Conservation (phyloP, 2,888 invertebrate genomes). For the Athetis lepigone region DNA sequence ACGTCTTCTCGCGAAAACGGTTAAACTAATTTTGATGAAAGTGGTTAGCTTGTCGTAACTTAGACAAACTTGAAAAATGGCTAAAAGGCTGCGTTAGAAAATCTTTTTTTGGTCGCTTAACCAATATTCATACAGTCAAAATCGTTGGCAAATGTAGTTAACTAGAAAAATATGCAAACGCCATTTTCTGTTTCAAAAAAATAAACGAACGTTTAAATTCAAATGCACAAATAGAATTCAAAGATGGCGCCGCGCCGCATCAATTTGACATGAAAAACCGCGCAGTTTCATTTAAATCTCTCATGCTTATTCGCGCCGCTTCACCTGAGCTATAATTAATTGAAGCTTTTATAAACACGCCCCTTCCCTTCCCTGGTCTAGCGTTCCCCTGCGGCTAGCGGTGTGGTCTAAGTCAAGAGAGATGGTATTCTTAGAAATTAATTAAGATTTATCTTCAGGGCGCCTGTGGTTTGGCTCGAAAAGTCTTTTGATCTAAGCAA, state of each 20-base stretch:
- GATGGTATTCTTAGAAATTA: slow-evolving; percentile 5
- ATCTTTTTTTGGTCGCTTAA: too few relatives aligned
- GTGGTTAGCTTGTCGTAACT: too few relatives aligned
- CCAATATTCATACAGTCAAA: too few relatives aligned
- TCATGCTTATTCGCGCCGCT: slow-evolving; percentile 56
- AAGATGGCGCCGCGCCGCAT: slow-evolving; percentile 17
- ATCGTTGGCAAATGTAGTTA: too few relatives aligned
- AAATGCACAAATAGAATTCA: slow-evolving; percentile 29
- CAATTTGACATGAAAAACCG: slow-evolving; percentile 44
- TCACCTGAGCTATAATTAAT: slow-evolving; percentile 76
- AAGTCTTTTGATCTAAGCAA: not conserved
- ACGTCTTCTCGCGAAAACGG: not conserved
- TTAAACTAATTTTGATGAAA: too few relatives aligned
- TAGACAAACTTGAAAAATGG: too few relatives aligned
- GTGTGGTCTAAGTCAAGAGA: slow-evolving; percentile 36
- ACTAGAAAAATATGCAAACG: not conserved
- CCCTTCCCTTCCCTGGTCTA: slow-evolving; percentile 46
- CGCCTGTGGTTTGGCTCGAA: not conserved
- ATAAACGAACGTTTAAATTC: not conserved
- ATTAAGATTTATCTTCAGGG: not conserved
- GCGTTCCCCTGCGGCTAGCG: slow-evolving; percentile 55
- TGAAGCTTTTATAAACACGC: slow-evolving; percentile 72
- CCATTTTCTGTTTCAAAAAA: not conserved
- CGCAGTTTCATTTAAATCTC: slow-evolving; percentile 49
- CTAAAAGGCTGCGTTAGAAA: too few relatives aligned